Evolutionary conservation across 2,797 vertebrate species (phyloP).

Genomic region (Bovichtus variegatus): DNA sequence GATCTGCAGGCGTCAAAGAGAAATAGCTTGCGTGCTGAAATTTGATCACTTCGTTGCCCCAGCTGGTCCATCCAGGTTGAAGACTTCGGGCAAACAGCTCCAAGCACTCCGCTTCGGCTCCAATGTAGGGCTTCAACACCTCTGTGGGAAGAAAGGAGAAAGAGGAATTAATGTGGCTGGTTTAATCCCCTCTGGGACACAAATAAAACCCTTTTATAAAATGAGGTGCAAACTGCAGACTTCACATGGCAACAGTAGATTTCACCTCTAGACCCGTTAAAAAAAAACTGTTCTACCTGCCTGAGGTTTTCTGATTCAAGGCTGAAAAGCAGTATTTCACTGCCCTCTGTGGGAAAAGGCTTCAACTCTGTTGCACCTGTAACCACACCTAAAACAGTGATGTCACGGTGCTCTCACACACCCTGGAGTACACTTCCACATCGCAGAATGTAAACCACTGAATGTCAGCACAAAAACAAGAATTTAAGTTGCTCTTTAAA

Average conservation of each 20-base stretch:
- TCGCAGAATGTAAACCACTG: neutral
- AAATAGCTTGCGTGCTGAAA: conserved; percentile 94
- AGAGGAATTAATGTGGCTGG: neutral
- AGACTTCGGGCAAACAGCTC: conserved; percentile 96
- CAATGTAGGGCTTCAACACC: conserved; percentile 89
- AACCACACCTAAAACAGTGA: neutral
- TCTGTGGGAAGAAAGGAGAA: conserved; percentile 75
- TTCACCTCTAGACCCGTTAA: neutral
- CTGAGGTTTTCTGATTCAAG: neutral
- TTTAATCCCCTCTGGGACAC: neutral
- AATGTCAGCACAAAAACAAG: no score
- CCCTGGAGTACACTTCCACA: neutral
- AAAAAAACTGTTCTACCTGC: neutral
- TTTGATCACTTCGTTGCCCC: conserved; percentile 98
- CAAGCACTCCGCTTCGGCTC: conserved; percentile 85
- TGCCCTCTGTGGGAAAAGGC: conserved; percentile 11
- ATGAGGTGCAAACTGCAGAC: no score
- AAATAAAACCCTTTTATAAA: neutral
- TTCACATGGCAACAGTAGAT: neutral
- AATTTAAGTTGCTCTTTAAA: no score
- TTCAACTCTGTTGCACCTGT: neutral
- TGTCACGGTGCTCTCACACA: neutral
- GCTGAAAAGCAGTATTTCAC: neutral
- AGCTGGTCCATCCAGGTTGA: conserved; percentile 96
- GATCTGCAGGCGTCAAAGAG: conserved; percentile 56